A percentile compares a stretch with the other conserved stretches of the same genome.
phyloP scores from a whole-genome alignment of 2,113 vertebrate species.

The Corapipo altera region DNA sequence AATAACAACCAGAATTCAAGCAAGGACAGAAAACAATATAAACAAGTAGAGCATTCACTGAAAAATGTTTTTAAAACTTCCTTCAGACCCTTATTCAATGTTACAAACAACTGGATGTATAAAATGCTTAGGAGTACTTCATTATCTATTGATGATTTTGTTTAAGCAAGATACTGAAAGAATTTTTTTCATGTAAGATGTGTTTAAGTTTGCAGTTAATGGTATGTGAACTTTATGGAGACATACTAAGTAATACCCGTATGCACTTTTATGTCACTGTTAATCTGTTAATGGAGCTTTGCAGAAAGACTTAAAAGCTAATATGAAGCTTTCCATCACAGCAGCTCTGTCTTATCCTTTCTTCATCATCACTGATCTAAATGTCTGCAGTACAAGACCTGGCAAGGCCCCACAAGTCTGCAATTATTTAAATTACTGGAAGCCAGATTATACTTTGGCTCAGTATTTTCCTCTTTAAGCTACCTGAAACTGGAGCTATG shows the following conservation, averaged over 20 bases:
- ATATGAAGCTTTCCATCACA: not conserved
- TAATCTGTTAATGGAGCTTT: not conserved
- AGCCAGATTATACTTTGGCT: conserved; percentile 13
- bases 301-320: not conserved
- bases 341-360: not conserved
- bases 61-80: not conserved
- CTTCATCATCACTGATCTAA: not conserved
- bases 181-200: not conserved
- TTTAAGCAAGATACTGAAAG: not conserved
- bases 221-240: not conserved
- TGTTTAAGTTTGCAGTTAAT: not conserved
- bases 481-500: conserved; percentile 13
- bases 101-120: not conserved
- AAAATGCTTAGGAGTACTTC: not conserved
- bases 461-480: conserved; percentile 8
- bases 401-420: conserved; percentile 37
- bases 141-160: not conserved
- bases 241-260: not conserved
- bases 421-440: conserved; percentile 49
- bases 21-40: not conserved
- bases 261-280: not conserved
- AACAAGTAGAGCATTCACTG: not conserved
- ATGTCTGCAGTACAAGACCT: conserved; percentile 2
- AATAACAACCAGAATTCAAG: not conserved
- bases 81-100: not conserved